Base-by-base conservation (phyloP, 2,113 vertebrate genomes). In the Phasianus colchicus region DNA sequence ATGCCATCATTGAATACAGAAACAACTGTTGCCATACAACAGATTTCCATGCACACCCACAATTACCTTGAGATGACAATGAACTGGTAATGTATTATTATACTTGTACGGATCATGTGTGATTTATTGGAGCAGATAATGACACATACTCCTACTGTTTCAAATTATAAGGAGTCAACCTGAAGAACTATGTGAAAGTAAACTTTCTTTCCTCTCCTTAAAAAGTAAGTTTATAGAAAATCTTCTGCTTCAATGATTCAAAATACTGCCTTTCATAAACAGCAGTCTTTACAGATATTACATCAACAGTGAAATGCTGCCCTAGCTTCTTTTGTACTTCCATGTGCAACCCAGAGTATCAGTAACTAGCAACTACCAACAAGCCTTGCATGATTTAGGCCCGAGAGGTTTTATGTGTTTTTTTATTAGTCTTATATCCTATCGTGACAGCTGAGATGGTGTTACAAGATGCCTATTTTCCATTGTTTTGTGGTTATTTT, bases 61-160 rank as follows among this genome's bases (percentile, higher is more conserved):
- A 79, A 6, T 50, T 1, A 32, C 78, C 88, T 64, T 82, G 80
- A 66, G 86, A 74, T 96, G 97, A 96, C 96, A 97, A 96, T 93
- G 93, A 93, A 83, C 91, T 95, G 97, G 86, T 67, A 91, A 95
- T 83, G 78, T 77, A 83, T 94, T 93, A 89, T 97, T 96, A 71
- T 86, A 69, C 88, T 96, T 92, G 86, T 86, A 73, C 61, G 61
- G 96, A 95, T 90, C 74, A 16, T 77, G 92, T 94, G 80, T 75
- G 87, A 69, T 79, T 60, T 83, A 85, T 87, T 38, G 52, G 83
- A 95, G 89, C 43, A 95, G 93, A 97, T 95, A 95, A 94, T 97
- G 96, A 95, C 96, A 96, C 88, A 24, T 83, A 94, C 96, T 96
- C 97, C 97, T 77, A 97, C 97, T 92, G 76, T 94, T 96, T 77